Base-by-base conservation (phyloP, 2,888 invertebrate species). In the Oscheius sp. region DNA sequence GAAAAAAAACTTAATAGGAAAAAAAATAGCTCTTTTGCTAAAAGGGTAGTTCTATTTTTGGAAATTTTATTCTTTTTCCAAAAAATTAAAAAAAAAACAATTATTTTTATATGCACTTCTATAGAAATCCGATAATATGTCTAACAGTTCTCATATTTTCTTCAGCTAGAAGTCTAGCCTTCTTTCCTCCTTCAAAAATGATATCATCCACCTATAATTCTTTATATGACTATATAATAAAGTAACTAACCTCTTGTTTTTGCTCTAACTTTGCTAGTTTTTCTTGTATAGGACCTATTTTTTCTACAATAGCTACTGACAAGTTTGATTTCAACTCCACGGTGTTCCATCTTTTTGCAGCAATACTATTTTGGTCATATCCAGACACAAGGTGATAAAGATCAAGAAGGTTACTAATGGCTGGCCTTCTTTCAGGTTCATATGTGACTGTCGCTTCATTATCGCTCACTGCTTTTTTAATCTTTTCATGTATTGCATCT, bases 401-500 rank as follows among this genome's bases (percentile, higher is more conserved):
- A 45, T 77, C 74, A 1, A 97, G 90, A 66, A 98, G 89, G 89
- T 97, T 97, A 56, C 94, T 90, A 17, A 98, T 92, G 26, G 94
- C 97, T 0, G 94, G 92, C 72, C 97, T 89, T 5, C 87, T 86
- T 63, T 89, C 90, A 0, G 92, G 92, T 75, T 94, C 92, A 87
- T 90, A 96, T 12, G 92, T 91, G 9, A 98, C 91, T 84, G 90
- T 90, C 0, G 94, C 92, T 0, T 90, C 92, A 82, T 91, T 92
- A 87, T 98, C 98, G 0, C 95, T 95, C 4, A 95, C 89, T 0
- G 97, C 92, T 88, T 94, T 94, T 84, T 91, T 92, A 17, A 95
- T 87, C 87, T 93, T 94, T 44, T 89, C 89, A 0, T 88, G 77
- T 26, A 77, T 72, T 14, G 41, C 20, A 30, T 75, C 71, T 12